Percentiles rank a stretch among this genome's conserved stretches.
These are phyloP conservation scores for Listronotus bonariensis DNA, from an alignment of 1,140 invertebrate genomes.

Conservation along the genomic window DNA sequence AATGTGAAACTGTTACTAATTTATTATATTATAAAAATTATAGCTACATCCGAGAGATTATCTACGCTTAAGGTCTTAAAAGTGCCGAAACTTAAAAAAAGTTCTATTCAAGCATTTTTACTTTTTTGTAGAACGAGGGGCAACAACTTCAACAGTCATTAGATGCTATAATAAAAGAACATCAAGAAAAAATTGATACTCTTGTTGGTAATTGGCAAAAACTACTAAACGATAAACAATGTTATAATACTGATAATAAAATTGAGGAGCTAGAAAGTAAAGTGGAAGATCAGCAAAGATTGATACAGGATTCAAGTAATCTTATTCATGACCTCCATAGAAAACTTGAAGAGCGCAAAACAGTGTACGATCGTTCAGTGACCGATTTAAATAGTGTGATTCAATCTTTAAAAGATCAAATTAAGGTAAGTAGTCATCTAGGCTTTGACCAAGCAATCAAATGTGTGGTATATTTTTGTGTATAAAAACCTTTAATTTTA, in stretches of 20 bases:
- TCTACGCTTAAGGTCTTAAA: background rate
- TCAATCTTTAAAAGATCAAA: conserved; percentile 42
- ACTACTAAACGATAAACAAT: conserved; percentile 34
- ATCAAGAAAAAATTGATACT: conserved; percentile 38
- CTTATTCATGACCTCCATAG: conserved; percentile 39
- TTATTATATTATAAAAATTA: too few species aligned
- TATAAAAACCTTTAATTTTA: too few species aligned
- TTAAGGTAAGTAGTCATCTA: conserved; percentile 24
- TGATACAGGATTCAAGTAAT: conserved; percentile 36
- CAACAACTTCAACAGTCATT: conserved; percentile 39
- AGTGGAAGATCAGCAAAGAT: conserved; percentile 40
- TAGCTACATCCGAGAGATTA: background rate
- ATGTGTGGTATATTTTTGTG: too few species aligned
- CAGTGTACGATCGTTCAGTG: conserved; percentile 37
- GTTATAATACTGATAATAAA: conserved; percentile 22
- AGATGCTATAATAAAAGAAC: conserved; percentile 36
- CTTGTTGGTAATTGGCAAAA: conserved; percentile 35
- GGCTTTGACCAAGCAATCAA: too few species aligned
- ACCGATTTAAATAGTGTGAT: conserved; percentile 40
- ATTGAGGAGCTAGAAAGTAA: conserved; percentile 38
- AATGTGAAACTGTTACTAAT: too few species aligned
- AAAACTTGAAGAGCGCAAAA: conserved; percentile 42
- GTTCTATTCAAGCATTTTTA: background rate
- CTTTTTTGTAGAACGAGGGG: conserved; percentile 31
- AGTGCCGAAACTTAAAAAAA: background rate